Base-by-base conservation (phyloP, 1,140 invertebrate genomes). In the Hylyphantes graminicola region DNA sequence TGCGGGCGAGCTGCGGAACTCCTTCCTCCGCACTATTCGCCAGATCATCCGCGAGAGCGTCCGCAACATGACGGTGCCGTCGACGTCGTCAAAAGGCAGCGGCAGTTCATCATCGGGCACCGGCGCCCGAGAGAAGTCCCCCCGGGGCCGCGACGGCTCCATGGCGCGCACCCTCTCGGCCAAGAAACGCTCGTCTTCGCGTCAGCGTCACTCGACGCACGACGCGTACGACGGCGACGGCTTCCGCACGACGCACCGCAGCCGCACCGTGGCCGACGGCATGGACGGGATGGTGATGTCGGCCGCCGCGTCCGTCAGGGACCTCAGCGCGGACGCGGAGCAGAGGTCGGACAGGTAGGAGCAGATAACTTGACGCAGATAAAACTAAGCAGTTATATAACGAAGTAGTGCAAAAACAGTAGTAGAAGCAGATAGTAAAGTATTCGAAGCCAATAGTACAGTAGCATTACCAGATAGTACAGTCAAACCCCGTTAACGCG, bases 41-140 rank as follows among this genome's bases (percentile, higher is more conserved):
- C 96, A 98, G 91, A 98, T 98, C 63, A 98, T 98, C 85, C 92
- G 97, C 79, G 97, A 98, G 90, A 96, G 95, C n/a, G n/a, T n/a
- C n/a, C n/a, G n/a, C n/a, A n/a, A n/a, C n/a, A n/a, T n/a, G n/a
- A n/a, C n/a, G n/a, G n/a, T n/a, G n/a, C n/a, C n/a, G n/a, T n/a
- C n/a, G n/a, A n/a, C 79, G 96, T 97, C 13, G 92, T 96, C 86
- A 97, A 97, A 88, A 97, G 97, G 96, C 96, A 94, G 88, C 95
- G 97, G 90, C 96, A 96, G 12, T 17, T 54, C 65, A 64, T 12
- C 15, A 11, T n/a, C n/a, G 59, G 59, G 19, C 15, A 19, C 67
- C 10, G 15, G 73, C 51, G 11, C 76, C 65, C n/a, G 85, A 72
- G 50, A 85, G 59, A 54, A 59, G 61, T 65, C 65, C 53, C 11